Evolutionary conservation across 2,888 invertebrate species (phyloP).

Genomic region (Drosophila limbata): DNA sequence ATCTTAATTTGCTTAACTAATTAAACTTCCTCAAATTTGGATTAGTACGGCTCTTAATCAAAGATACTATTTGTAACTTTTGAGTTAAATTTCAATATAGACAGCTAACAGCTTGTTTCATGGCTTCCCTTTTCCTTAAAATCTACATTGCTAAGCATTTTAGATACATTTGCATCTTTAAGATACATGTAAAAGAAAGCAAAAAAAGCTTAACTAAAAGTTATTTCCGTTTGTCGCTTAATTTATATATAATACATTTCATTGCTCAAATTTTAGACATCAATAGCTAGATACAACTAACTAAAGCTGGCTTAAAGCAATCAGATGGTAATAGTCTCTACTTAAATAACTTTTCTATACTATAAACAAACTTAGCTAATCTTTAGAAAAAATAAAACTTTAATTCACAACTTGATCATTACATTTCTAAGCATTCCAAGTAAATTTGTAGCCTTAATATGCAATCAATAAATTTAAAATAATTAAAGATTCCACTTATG

Average conservation of each 20-base stretch:
- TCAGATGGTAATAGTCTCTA: background rate
- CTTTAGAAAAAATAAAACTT: background rate
- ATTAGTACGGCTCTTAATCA: background rate
- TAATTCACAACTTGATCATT: background rate
- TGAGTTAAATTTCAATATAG: background rate
- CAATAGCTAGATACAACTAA: background rate
- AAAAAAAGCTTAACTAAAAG: background rate
- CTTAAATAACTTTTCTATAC: background rate
- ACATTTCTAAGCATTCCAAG: background rate
- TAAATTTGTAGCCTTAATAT: background rate
- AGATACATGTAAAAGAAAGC: background rate
- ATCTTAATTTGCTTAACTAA: constrained; percentile 18
- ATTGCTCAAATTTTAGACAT: background rate
- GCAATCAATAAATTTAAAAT: background rate
- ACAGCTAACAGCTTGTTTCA: background rate
- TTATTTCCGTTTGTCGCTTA: background rate
- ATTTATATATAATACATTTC: background rate
- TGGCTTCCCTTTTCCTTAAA: background rate
- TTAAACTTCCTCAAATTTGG: constrained; percentile 1
- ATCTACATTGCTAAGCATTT: background rate
- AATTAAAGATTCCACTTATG: background rate
- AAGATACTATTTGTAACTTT: background rate
- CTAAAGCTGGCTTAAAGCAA: background rate
- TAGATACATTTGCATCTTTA: background rate
- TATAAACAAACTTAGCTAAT: background rate